A percentile compares a stretch with the other conserved stretches of the same genome.
These are phyloP conservation scores for Hydrolagus colliei DNA, from an alignment of 2,797 vertebrate species.

Conservation along the genomic window DNA sequence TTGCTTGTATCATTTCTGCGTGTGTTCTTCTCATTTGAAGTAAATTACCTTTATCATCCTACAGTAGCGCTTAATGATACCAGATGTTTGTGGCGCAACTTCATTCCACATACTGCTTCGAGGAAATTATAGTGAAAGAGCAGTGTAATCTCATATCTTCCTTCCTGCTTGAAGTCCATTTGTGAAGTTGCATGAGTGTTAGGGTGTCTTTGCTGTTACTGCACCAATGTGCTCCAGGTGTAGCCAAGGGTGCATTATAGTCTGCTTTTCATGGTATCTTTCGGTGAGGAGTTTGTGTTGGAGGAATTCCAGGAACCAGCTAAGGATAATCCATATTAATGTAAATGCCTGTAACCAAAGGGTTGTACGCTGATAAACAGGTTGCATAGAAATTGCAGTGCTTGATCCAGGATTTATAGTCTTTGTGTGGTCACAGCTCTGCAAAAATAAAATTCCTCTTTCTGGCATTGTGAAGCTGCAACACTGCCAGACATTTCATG, in stretches of 20 bases:
- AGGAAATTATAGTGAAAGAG: background rate
- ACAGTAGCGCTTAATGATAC: constrained; percentile 22
- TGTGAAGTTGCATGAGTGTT: background rate
- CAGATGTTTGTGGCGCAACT: constrained; percentile 12
- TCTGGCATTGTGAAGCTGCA: no score
- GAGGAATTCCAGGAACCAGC: background rate
- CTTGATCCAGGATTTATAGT: constrained; percentile 15
- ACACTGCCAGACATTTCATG: no score
- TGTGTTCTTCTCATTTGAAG: constrained; percentile 14
- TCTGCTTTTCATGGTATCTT: background rate
- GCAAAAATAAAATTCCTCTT: background rate
- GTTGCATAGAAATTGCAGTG: background rate
- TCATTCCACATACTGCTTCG: background rate
- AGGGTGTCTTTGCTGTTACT: background rate
- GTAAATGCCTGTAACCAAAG: background rate
- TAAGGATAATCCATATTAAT: background rate
- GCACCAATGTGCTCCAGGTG: background rate
- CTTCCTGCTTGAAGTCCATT: background rate
- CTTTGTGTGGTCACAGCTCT: background rate
- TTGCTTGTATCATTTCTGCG: background rate
- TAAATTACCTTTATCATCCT: constrained; percentile 23
- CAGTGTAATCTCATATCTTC: background rate
- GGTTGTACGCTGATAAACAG: background rate
- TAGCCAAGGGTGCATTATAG: background rate
- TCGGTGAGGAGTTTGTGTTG: background rate